Percentiles rank a stretch among this genome's conserved stretches.
Evolutionary conservation across 2,888 invertebrate species (phyloP).

Genomic region (Chesias legatella): DNA sequence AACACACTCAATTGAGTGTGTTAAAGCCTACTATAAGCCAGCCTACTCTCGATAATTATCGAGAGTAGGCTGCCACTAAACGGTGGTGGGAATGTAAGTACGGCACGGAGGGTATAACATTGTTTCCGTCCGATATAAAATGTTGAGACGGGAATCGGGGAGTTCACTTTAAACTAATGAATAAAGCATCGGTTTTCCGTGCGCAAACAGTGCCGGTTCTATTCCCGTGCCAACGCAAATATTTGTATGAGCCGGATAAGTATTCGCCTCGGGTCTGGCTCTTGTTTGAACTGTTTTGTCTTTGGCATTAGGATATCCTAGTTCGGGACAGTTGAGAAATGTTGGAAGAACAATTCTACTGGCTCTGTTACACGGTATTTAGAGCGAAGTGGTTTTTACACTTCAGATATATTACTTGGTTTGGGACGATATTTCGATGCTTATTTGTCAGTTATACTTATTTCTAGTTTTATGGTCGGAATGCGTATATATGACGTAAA

Average conservation of each 20-base stretch:
- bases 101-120: too few relatives aligned
- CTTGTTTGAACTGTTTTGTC: constrained; percentile 25
- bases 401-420: too few relatives aligned
- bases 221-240: constrained; percentile 29
- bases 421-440: too few relatives aligned
- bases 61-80: too few relatives aligned
- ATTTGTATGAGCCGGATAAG: constrained; percentile 24
- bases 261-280: constrained; percentile 16
- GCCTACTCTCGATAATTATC: too few relatives aligned
- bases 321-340: constrained; percentile 4
- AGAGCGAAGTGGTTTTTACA: background rate
- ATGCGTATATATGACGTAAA: too few relatives aligned
- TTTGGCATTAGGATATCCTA: constrained; percentile 26
- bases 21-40: too few relatives aligned
- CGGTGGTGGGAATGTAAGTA: too few relatives aligned
- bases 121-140: background rate
- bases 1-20: too few relatives aligned
- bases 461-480: too few relatives aligned
- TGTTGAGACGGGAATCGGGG: background rate
- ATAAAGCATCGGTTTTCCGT: constrained; percentile 25
- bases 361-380: constrained; percentile 8
- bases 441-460: too few relatives aligned
- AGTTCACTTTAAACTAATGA: constrained; percentile 23
- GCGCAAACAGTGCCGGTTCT: constrained; percentile 25
- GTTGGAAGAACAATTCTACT: background rate